Base-by-base conservation (phyloP, 2,888 invertebrate species). In the Erebia ligea region DNA sequence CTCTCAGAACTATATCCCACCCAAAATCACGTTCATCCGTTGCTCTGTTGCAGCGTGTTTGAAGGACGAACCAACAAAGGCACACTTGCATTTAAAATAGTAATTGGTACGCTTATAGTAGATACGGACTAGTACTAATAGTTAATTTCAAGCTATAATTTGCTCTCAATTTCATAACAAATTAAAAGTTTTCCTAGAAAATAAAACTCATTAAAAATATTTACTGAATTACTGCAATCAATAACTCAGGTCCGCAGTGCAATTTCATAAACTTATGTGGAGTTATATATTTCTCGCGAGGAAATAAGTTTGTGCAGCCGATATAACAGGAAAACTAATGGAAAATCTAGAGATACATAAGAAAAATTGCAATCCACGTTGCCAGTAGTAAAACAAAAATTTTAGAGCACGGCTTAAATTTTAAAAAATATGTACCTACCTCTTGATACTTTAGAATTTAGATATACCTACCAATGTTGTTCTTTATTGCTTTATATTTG, bases 321-420 rank as follows among this genome's bases (percentile, higher is more conserved):
- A 77, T 80, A 80, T 83, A 80, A 80, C 78, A 80, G 78, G 77
- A 79, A 75, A 82, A 82, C 77, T 80, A 83, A 81, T 80, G 79
- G 78, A 83, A 81, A 81, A 85, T 86, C 82, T 85, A 86, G 84
- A 86, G 84, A 85, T 88, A 86, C 83, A 87, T 84, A 84, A 80
- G 85, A 83, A 82, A 82, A 85, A 81, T 86, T 83, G 86, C 90
- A 91, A 90, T 90, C 90, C 90, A 84, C 85, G 87, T 86, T 86
- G 52, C 88, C 86, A 88, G 88, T 86, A 87, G 61, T 42, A n/a
- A 66, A 69, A 45, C 40, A 54, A 70, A 70, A 63, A 63, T 52
- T 52, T 9, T 57, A 57, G 40, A 56, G 45, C n/a, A 21, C 1
- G n/a, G 52, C 9, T 52, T n/a, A n/a, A n/a, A n/a, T n/a, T n/a